These are phyloP conservation scores for Oscheius sp. DNA, from an alignment of 2,888 invertebrate genomes.

Conservation along the genomic window DNA sequence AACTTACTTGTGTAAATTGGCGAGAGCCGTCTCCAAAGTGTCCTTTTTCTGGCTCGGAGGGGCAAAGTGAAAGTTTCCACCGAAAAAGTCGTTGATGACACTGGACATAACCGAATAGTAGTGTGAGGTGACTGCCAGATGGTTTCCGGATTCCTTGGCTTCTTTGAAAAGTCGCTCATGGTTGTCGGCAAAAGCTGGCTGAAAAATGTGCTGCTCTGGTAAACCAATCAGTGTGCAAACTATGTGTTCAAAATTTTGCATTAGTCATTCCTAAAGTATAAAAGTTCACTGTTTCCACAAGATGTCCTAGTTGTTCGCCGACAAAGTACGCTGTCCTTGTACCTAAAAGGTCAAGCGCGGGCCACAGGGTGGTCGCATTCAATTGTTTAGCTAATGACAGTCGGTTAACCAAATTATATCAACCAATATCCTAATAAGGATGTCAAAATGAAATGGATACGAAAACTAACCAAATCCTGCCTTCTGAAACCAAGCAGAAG, in stretches of 20 bases:
- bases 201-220: slow-evolving; percentile 27
- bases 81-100: slow-evolving; percentile 72
- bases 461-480: slow-evolving; percentile 66
- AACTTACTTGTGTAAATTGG: slow-evolving; percentile 48
- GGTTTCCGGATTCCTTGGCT: slow-evolving; percentile 60
- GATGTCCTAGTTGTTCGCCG: background rate
- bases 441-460: slow-evolving; percentile 3
- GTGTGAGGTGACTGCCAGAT: slow-evolving; percentile 68
- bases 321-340: slow-evolving; percentile 1
- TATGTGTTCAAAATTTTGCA: too few relatives aligned
- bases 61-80: slow-evolving; percentile 71
- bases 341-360: slow-evolving; percentile 13
- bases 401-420: background rate
- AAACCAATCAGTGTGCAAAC: background rate
- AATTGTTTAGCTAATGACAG: background rate
- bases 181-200: slow-evolving; percentile 64
- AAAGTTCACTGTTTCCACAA: background rate
- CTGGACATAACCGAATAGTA: slow-evolving; percentile 72
- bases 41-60: slow-evolving; percentile 60
- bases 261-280: too few relatives aligned
- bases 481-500: slow-evolving; percentile 67
- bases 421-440: background rate
- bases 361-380: background rate
- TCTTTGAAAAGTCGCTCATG: slow-evolving; percentile 66
- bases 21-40: slow-evolving; percentile 62